These are phyloP conservation scores for Cephus pulcher DNA, from an alignment of 2,888 invertebrate genomes.

Conservation along the genomic window DNA sequence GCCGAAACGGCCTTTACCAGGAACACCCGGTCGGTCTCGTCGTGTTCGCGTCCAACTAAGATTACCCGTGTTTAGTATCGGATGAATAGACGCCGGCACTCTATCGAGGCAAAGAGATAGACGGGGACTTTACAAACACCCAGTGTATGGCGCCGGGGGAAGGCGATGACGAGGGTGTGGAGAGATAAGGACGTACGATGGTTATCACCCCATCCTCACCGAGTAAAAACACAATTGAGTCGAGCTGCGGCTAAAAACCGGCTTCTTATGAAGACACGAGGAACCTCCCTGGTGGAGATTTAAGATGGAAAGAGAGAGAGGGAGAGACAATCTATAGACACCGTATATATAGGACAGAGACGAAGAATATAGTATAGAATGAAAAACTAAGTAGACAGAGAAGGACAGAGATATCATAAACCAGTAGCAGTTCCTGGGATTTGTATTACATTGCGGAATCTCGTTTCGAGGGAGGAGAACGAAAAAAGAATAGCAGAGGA, in stretches of 20 bases:
- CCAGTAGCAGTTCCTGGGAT: constrained; percentile 20
- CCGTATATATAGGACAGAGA: background rate
- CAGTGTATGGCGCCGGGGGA: background rate
- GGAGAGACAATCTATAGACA: background rate
- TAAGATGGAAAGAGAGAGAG: constrained; percentile 19
- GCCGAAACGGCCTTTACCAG: constrained; percentile 25
- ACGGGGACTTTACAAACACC: background rate
- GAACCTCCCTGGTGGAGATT: background rate
- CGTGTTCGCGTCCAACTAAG: constrained; percentile 16
- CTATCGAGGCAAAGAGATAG: background rate
- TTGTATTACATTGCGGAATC: background rate
- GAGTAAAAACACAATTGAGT: constrained; percentile 35
- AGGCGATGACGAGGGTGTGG: constrained; percentile 21
- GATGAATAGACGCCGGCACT: background rate
- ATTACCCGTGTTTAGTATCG: constrained; percentile 37
- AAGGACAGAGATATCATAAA: constrained; percentile 29
- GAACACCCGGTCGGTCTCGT: constrained; percentile 25
- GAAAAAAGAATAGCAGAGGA: constrained; percentile 7
- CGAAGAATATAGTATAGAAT: background rate
- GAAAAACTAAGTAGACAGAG: background rate
- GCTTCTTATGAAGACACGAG: background rate
- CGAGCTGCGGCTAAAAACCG: constrained; percentile 11
- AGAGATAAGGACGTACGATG: constrained; percentile 25
- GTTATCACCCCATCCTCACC: background rate
- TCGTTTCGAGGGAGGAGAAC: constrained; percentile 17